Conservation (phyloP, 2,888 invertebrate genomes). For the Lasius fuliginosus region DNA sequence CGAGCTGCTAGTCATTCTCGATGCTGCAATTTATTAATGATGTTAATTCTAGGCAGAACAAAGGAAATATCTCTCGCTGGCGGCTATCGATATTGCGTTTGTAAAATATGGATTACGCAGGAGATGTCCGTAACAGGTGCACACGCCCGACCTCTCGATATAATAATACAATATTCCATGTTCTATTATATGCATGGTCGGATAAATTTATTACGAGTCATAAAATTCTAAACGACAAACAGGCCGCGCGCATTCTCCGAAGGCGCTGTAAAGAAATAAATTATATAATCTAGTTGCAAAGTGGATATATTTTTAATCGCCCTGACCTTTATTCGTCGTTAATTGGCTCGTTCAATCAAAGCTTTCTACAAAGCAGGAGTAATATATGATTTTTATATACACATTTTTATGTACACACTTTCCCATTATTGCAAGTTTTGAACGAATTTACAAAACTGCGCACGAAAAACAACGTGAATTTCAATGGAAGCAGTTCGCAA, state of each 20-base stretch:
- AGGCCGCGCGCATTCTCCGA: slow-evolving; percentile 15
- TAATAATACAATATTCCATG: slow-evolving; percentile 52
- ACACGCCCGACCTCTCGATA: slow-evolving; percentile 41
- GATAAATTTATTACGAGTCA: slow-evolving; percentile 51
- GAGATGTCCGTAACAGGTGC: slow-evolving; percentile 52
- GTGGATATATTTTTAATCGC: neutral
- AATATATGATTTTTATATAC: neutral
- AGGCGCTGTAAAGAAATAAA: slow-evolving; percentile 3
- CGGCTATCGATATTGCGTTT: slow-evolving; percentile 54
- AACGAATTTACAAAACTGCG: neutral
- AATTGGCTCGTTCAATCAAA: neutral
- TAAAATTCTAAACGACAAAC: slow-evolving; percentile 41
- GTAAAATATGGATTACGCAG: slow-evolving; percentile 52
- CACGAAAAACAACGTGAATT: neutral
- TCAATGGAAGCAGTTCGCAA: no score
- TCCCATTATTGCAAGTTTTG: neutral
- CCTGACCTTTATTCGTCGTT: neutral
- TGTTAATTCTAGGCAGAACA: slow-evolving; percentile 53
- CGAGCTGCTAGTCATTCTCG: slow-evolving; percentile 36
- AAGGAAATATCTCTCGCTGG: slow-evolving; percentile 51
- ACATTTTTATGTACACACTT: neutral
- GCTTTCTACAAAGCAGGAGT: neutral
- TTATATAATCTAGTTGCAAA: slow-evolving; percentile 3
- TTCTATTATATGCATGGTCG: slow-evolving; percentile 42
- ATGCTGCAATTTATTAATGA: slow-evolving; percentile 51